A percentile compares a stretch with the other conserved stretches of the same genome.
phyloP scores from a whole-genome alignment of 2,888 invertebrate species.

The Idaea biselata region DNA sequence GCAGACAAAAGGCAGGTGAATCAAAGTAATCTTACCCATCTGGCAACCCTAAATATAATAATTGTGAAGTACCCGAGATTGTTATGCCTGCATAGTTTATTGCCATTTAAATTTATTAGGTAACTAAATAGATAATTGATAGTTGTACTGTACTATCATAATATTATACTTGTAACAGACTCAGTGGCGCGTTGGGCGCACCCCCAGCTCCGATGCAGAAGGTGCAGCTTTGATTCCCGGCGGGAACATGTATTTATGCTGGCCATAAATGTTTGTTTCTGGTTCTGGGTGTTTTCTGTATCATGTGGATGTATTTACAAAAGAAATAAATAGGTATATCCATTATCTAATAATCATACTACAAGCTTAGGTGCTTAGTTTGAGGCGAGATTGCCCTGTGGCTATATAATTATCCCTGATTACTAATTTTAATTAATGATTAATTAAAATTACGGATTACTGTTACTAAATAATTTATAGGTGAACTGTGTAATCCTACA shows the following conservation, averaged over 20 bases:
- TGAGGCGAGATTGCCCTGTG: too few relatives aligned
- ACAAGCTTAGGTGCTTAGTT: too few relatives aligned
- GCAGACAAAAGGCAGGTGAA: too few relatives aligned
- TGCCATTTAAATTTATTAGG: not conserved
- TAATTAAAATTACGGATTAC: not conserved
- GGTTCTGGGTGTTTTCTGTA: too few relatives aligned
- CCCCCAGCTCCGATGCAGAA: not conserved
- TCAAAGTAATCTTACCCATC: too few relatives aligned
- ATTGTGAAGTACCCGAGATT: not conserved
- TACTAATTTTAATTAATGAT: not conserved
- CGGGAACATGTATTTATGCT: too few relatives aligned
- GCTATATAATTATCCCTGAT: not conserved
- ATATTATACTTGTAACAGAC: not conserved
- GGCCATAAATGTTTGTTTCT: too few relatives aligned
- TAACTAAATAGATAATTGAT: not conserved
- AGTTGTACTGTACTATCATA: not conserved
- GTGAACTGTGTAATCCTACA: not conserved
- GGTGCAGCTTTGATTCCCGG: too few relatives aligned
- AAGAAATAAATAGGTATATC: too few relatives aligned
- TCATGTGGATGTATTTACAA: too few relatives aligned
- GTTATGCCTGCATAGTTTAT: not conserved
- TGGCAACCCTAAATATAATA: too few relatives aligned
- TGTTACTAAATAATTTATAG: not conserved
- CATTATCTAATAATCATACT: too few relatives aligned
- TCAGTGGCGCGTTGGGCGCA: not conserved